Base-by-base conservation (phyloP, 2,113 vertebrate species). In the Eubucco bourcierii region DNA sequence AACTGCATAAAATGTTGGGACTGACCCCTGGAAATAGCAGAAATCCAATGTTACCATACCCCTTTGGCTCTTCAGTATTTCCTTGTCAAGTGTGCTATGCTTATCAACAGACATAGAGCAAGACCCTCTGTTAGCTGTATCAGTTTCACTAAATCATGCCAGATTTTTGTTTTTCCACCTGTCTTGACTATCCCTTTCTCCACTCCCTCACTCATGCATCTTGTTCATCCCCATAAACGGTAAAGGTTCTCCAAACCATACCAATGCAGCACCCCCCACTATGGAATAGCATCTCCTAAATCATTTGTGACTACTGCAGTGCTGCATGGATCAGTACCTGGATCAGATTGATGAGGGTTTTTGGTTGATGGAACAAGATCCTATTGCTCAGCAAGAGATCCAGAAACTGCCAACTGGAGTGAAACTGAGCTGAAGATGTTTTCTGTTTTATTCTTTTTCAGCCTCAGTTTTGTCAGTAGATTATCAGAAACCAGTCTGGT, bases 151-250 rank as follows among this genome's bases (percentile, higher is more conserved):
- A 71, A 20, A 46, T 64, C 33, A 56, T 70, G 37, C 12, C 33
- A 63, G 23, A 18, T 56, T 74, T 79, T 31, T 76, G 14, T 80
- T 82, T 58, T 16, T 27, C 28, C 16, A 47, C 4, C 7, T 84
- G 14, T 34, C 15, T 3, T 73, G 81, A 31, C 55, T 79, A 8
- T 47, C 7, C 4, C 15, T 84, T 53, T 84, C 33, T 77, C 25
- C 8, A 23, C 15, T 33, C n/a, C 12, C 12, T 77, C 3, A 0
- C 34, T 90, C 11, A 7, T 17, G 31, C 0, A 0, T 65, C 68
- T 59, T 79, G 21, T 27, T 84, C 37, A 29, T 84, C 41, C 39
- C 47, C 5, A 7, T 61, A n/a, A 55, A 21, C 44, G 61, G 4
- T 86, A 46, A 60, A 74, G 37, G 11, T 80, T 88, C 59, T 65